Evolutionary conservation across 2,113 vertebrate genomes (phyloP).

Genomic region (Myrmecophaga tridactyla): DNA sequence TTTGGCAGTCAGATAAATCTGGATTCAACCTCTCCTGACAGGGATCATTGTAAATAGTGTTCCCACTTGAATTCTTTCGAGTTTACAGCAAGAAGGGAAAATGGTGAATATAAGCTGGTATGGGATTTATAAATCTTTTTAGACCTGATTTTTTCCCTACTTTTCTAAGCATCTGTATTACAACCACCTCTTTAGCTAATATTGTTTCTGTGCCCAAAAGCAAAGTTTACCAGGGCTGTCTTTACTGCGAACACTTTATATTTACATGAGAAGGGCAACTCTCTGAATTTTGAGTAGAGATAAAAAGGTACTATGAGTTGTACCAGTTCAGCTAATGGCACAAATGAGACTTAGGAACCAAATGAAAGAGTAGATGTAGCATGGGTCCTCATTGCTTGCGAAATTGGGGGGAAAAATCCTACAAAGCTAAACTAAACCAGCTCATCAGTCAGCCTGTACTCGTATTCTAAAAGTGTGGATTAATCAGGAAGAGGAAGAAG

Average conservation of each 20-base stretch:
- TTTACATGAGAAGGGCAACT: conserved; percentile 38
- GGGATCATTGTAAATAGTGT: neutral
- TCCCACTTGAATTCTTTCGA: neutral
- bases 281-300: conserved; percentile 43
- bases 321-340: conserved; percentile 34
- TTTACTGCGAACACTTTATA: conserved; percentile 53
- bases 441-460: conserved; percentile 69
- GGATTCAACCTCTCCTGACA: conserved; percentile 26
- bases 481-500: conserved; percentile 67
- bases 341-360: conserved; percentile 69
- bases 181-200: conserved; percentile 38
- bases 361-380: conserved; percentile 65
- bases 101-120: conserved; percentile 27
- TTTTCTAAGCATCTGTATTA: neutral
- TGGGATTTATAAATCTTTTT: conserved; percentile 45
- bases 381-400: conserved; percentile 64
- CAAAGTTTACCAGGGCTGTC: conserved; percentile 40
- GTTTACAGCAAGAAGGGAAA: conserved; percentile 36
- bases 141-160: neutral
- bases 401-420: conserved; percentile 74
- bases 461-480: conserved; percentile 52
- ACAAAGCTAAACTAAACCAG: conserved; percentile 69
- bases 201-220: conserved; percentile 58
- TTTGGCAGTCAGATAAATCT: conserved; percentile 54
- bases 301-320: conserved; percentile 11